A percentile compares a stretch with the other conserved stretches of the same genome.
These are phyloP conservation scores for Stenopsyche tienmushanensis DNA, from an alignment of 1,140 invertebrate genomes.

Conservation along the genomic window DNA sequence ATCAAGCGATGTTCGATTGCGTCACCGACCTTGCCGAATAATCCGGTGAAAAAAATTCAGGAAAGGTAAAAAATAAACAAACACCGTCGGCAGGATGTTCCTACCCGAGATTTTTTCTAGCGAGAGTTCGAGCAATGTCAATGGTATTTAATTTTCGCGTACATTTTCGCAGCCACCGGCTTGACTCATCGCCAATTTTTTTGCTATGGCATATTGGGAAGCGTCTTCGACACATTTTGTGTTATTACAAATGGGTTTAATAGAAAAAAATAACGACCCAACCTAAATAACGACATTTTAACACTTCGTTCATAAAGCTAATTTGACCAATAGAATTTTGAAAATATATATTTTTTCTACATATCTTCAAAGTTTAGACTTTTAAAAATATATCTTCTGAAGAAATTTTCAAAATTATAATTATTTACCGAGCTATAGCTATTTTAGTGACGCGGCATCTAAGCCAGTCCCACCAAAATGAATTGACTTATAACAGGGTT, in stretches of 20 bases:
- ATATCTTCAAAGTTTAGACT: too few relatives aligned
- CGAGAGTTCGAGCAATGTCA: conserved; percentile 33
- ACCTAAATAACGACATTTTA: too few relatives aligned
- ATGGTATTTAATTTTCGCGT: conserved; percentile 24
- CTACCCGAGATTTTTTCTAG: neutral
- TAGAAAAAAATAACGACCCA: neutral
- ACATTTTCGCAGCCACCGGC: neutral
- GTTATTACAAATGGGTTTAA: neutral
- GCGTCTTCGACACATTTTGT: neutral
- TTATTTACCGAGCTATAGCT: too few relatives aligned
- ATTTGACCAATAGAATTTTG: too few relatives aligned
- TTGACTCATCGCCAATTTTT: conserved; percentile 2
- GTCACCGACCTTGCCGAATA: conserved; percentile 37
- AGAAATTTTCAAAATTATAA: too few relatives aligned
- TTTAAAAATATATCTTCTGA: too few relatives aligned
- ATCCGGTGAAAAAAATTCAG: conserved; percentile 10
- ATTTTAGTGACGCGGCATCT: too few relatives aligned
- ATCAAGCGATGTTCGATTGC: conserved; percentile 26
- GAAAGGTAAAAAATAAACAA: conserved; percentile 16
- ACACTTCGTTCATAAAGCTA: too few relatives aligned
- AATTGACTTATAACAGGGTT: too few relatives aligned
- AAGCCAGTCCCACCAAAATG: too few relatives aligned
- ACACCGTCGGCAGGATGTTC: neutral
- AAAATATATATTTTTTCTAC: too few relatives aligned
- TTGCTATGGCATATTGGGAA: too few relatives aligned